Base-by-base conservation (phyloP, 2,888 invertebrate genomes). In the Eupithecia subfuscata region DNA sequence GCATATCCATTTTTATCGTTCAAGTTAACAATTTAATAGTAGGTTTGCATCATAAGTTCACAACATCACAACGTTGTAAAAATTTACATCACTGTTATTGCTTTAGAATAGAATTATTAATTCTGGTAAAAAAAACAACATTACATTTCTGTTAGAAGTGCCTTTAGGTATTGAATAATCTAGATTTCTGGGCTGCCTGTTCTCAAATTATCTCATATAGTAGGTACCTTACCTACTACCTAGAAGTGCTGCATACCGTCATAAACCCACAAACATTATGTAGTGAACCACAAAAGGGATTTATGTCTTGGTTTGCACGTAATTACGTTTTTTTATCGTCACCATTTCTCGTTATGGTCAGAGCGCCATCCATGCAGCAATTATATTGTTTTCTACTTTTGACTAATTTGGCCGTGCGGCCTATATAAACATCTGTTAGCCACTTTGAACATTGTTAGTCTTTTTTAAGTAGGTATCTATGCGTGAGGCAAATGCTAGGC, bases 401-500 rank as follows among this genome's bases (percentile, higher is more conserved):
- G 73, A 71, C 78, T 71, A 69, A 77, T 75, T 76, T 71, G 78
- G 80, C 7, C 56, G n/a, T 77, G 30, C 67, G 75, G 76, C 81
- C 80, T 79, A 81, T 71, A 75, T 78, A 60, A 74, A 78, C 80
- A 80, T 79, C 75, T 80, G 79, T 76, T 69, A 7, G 65, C 67
- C 65, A 75, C 74, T 74, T 64, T 63, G 40, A 75, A 72, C 37
- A 60, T 64, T 70, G 30, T 34, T 25, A 37, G 45, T 76, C n/a
- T 75, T 73, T 71, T 69, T 37, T 43, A 25, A 25, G 40, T 12
- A 34, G 2, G 0, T 1, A 68, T 75, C 78, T 71, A 52, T 73
- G 77, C 56, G 73, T 76, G 76, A 45, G 78, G 76, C 70, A 70
- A 74, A 67, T 72, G 70, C 63, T 67, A 75, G 69, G 52, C 72